These are phyloP conservation scores for Sminthurides bifidus DNA, from an alignment of 1,140 invertebrate genomes.

Conservation along the genomic window DNA sequence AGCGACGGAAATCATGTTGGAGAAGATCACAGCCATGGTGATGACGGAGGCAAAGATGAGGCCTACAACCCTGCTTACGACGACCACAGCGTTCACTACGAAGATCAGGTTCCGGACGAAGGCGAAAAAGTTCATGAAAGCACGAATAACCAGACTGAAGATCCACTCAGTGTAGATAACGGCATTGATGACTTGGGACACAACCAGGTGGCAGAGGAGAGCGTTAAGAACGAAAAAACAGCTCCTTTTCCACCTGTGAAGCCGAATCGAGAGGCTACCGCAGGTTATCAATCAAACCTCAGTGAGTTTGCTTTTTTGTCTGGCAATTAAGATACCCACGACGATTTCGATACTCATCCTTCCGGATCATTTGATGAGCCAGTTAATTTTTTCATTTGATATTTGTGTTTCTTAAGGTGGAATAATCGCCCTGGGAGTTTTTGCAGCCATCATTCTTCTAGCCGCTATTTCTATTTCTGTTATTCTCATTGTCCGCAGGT, in stretches of 20 bases:
- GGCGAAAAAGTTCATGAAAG: constrained; percentile 43
- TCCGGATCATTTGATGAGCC: neutral
- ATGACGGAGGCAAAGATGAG: too few species aligned
- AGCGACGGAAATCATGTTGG: constrained; percentile 31
- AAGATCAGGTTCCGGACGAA: too few species aligned
- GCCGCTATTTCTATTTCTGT: constrained; percentile 79
- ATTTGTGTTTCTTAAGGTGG: constrained; percentile 43
- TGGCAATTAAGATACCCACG: too few species aligned
- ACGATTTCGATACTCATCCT: too few species aligned
- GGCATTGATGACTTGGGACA: too few species aligned
- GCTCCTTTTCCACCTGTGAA: too few species aligned
- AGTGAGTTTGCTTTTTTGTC: too few species aligned
- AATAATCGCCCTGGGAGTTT: constrained; percentile 76
- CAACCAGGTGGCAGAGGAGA: constrained; percentile 4
- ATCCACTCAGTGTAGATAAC: too few species aligned
- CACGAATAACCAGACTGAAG: constrained; percentile 41
- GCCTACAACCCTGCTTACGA: too few species aligned
- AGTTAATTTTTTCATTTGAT: neutral
- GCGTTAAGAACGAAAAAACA: constrained; percentile 5
- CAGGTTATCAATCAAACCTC: too few species aligned
- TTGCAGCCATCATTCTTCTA: constrained; percentile 78
- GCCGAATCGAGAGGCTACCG: too few species aligned
- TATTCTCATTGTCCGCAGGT: constrained; percentile 80
- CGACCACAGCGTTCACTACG: too few species aligned
- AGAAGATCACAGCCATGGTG: neutral